Base-by-base conservation (phyloP, 2,113 vertebrate species). In the Neomonachus schauinslandi region DNA sequence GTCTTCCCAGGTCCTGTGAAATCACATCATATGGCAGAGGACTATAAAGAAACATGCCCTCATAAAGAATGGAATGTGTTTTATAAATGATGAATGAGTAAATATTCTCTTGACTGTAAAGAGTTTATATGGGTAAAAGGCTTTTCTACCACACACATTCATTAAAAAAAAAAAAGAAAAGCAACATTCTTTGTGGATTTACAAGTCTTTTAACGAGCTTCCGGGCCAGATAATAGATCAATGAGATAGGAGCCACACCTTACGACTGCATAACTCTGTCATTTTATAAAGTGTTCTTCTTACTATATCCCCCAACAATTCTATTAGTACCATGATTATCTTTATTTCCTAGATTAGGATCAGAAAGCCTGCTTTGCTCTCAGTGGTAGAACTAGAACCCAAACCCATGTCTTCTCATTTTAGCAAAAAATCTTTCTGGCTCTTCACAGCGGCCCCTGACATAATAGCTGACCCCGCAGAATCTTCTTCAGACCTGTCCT, bases 191-290 rank as follows among this genome's bases (percentile, higher is more conserved):
- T 24, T 26, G 2, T 6, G 9, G 57, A 51, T 39, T 74, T 39
- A 51, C 19, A 57, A n/a, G 26, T 39, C 55, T 69, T 36, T 63
- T 65, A 42, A 79, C 76, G 42, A 53, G 7, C 24, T 33, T 28
- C 33, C 0, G 2, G 18, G 18, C 15, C 51, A 59, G 15, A n/a
- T 67, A 69, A 39, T 42, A 55, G 67, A 28, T 42, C 51, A 31
- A 8, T 72, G 74, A 79, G 49, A 24, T 28, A n/a, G 71, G 24
- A 69, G 26, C 22, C 61, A 72, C 8, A 4, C 0, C 39, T 76
- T 24, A 24, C 0, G 7, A 21, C 28, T 53, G 3, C 0, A 3
- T 26, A 39, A 24, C 1, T 74, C 16, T 46, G 1, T 12, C 15
- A 46, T 72, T 72, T 49, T 46, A 67, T 28, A 42, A 55, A 57